Conservation (phyloP, 2,113 vertebrate genomes). For the Myotis brandtii region DNA sequence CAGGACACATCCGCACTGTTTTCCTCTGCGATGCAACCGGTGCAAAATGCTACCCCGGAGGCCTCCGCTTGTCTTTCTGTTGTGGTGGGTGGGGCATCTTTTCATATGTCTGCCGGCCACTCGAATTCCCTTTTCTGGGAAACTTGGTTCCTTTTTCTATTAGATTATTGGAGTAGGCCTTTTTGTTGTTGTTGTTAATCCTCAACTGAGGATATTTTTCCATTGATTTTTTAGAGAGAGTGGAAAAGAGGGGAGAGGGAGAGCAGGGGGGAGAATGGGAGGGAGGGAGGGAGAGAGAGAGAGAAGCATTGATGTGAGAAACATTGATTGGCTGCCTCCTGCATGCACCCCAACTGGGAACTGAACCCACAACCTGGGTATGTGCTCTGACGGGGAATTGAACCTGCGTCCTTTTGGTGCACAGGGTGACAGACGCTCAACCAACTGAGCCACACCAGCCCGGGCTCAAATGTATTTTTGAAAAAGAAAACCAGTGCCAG, state of each 20-base stretch:
- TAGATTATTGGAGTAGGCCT: neutral
- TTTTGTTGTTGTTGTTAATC: neutral
- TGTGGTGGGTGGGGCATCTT: neutral
- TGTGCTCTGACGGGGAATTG: neutral
- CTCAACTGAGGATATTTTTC: neutral
- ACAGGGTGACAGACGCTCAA: neutral
- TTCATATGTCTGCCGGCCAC: neutral
- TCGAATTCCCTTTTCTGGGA: neutral
- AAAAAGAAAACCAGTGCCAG: neutral
- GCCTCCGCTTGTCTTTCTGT: neutral
- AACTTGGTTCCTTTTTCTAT: neutral
- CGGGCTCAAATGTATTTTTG: neutral
- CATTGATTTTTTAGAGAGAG: no score
- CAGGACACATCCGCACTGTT: rapidly evolving
- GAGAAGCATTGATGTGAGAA: neutral
- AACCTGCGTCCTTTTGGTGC: neutral
- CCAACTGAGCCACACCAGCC: neutral
- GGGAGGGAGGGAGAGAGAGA: no score
- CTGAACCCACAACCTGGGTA: neutral
- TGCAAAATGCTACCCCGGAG: rapidly evolving
- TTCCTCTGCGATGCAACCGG: neutral
- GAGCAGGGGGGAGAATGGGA: no score
- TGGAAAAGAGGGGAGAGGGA: no score
- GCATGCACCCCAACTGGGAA: no score
- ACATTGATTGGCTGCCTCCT: neutral